A percentile compares a stretch with the other conserved stretches of the same genome.
Conservation (phyloP, 2,888 invertebrate species). For the Arrhopalites spinosus region DNA sequence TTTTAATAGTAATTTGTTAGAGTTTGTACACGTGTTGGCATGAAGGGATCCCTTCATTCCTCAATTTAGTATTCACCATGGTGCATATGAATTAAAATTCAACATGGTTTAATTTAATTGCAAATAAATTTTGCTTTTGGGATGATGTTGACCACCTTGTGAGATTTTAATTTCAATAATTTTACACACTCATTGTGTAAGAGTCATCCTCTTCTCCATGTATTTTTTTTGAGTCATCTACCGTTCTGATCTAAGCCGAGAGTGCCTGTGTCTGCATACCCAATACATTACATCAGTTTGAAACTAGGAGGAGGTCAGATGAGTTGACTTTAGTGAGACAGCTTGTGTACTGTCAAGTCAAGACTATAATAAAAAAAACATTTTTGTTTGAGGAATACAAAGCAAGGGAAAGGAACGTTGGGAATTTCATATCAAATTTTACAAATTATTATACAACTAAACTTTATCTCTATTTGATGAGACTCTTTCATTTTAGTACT, state of each 20-base stretch:
- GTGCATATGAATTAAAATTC: background rate
- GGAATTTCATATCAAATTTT: no score
- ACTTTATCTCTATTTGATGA: background rate
- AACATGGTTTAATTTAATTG: conserved; percentile 28
- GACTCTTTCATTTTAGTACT: background rate
- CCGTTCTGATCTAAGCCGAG: background rate
- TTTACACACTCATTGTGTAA: conserved; percentile 18
- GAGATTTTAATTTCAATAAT: conserved; percentile 30
- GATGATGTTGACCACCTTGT: conserved; percentile 21
- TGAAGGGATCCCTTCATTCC: background rate
- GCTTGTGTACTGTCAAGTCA: no score
- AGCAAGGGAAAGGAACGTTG: no score
- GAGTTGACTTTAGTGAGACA: no score
- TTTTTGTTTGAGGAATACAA: background rate
- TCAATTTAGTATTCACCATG: conserved; percentile 1
- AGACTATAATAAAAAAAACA: no score
- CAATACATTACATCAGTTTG: background rate
- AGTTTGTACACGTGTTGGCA: background rate
- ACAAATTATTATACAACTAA: no score
- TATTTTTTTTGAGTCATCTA: background rate
- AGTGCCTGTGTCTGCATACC: background rate
- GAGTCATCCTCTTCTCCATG: no score
- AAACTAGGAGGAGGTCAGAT: no score
- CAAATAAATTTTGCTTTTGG: conserved; percentile 10
- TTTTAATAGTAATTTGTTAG: conserved; percentile 16